phyloP scores from a whole-genome alignment of 92 coral and sea anemone species.

The Epizoanthus ramosus region DNA sequence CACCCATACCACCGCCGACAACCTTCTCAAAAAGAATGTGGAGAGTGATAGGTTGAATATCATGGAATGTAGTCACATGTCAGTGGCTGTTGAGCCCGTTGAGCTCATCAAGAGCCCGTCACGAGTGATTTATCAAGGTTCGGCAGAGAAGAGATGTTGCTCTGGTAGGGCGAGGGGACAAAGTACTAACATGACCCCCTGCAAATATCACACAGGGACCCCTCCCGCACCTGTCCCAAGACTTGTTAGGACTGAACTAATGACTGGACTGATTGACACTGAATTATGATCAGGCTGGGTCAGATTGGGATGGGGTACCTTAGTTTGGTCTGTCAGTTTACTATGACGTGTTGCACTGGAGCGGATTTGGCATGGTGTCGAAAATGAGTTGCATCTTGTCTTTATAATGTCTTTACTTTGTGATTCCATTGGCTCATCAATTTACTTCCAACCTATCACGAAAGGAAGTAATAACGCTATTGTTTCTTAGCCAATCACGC shows the following conservation, averaged over 20 bases:
- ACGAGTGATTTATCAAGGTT: slow-evolving; percentile 51
- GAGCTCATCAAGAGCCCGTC: slow-evolving; percentile 12
- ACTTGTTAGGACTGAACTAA: slow-evolving; percentile 51
- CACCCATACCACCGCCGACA: slow-evolving; percentile 22
- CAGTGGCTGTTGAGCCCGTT: slow-evolving; percentile 58
- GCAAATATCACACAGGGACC: slow-evolving; percentile 76
- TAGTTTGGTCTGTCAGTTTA: too few species aligned
- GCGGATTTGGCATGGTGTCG: too few species aligned
- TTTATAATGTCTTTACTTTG: too few species aligned
- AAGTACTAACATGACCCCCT: slow-evolving; percentile 66
- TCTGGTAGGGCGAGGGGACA: not conserved
- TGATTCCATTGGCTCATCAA: too few species aligned
- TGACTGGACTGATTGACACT: slow-evolving; percentile 64
- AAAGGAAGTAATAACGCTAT: too few species aligned
- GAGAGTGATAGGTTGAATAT: not conserved
- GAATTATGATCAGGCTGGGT: slow-evolving; percentile 43
- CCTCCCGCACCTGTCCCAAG: slow-evolving; percentile 69
- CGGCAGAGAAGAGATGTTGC: slow-evolving; percentile 44
- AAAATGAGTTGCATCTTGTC: too few species aligned
- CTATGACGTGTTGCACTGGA: too few species aligned
- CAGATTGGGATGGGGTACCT: not conserved
- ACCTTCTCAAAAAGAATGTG: not conserved
- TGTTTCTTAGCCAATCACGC: too few species aligned
- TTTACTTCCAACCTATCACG: too few species aligned
- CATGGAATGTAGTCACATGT: slow-evolving; percentile 60